phyloP scores from a whole-genome alignment of 2,113 vertebrate species.

The Rostratula benghalensis region DNA sequence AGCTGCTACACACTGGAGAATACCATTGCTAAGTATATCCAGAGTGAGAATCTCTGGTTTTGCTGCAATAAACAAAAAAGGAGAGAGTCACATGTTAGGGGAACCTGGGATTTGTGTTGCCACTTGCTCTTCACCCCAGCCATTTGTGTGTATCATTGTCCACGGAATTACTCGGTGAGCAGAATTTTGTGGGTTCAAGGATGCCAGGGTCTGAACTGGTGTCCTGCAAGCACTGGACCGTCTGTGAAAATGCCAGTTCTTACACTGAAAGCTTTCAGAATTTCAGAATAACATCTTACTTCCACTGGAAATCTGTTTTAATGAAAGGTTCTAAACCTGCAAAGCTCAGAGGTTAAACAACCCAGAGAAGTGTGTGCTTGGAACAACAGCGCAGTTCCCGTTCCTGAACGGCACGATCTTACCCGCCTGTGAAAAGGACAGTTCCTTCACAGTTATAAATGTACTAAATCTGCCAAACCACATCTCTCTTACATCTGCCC shows the following conservation, averaged over 20 bases:
- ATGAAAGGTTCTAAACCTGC: background rate
- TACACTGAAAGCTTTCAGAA: background rate
- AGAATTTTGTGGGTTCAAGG: background rate
- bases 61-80: constrained; percentile 72
- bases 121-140: background rate
- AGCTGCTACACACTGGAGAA: constrained; percentile 89
- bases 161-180: background rate
- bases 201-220: background rate
- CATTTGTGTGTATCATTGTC: background rate
- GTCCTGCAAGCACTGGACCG: background rate
- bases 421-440: background rate
- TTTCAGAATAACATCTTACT: background rate
- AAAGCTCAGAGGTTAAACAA: background rate
- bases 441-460: background rate
- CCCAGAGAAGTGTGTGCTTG: background rate
- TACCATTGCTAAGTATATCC: constrained; percentile 84
- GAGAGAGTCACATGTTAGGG: background rate
- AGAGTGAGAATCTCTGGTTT: constrained; percentile 89
- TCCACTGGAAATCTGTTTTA: background rate
- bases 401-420: background rate
- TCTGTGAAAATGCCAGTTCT: background rate
- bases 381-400: background rate
- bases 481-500: background rate
- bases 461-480: background rate
- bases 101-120: background rate